Evolutionary conservation across 2,797 vertebrate species (phyloP).

Genomic region (Echiichthys vipera): DNA sequence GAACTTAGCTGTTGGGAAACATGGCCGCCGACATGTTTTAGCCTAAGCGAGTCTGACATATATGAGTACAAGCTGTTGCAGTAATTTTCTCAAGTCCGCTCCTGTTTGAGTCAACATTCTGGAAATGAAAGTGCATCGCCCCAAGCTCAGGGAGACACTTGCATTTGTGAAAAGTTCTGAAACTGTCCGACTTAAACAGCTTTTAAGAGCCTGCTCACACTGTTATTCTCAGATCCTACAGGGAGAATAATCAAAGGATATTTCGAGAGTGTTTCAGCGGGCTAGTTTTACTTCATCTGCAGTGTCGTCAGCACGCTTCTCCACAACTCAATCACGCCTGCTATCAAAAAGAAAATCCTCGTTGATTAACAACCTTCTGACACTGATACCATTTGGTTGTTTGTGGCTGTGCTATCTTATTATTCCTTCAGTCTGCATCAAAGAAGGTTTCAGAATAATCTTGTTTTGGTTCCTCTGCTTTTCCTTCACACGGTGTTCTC

Average conservation of each 20-base stretch:
- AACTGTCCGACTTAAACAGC: neutral
- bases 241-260: slow-evolving; percentile 10
- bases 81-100: neutral
- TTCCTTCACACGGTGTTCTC: slow-evolving; percentile 9
- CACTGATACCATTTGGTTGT: slow-evolving; percentile 5
- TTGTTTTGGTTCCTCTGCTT: slow-evolving; percentile 40
- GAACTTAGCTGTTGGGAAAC: slow-evolving; percentile 5
- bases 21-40: neutral
- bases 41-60: neutral
- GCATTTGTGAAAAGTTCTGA: neutral
- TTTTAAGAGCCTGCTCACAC: no score
- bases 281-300: neutral
- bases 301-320: neutral
- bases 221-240: no score
- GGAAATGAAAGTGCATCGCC: neutral
- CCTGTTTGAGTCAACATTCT: slow-evolving; percentile 13
- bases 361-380: slow-evolving; percentile 1
- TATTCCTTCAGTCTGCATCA: slow-evolving; percentile 65
- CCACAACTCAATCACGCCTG: slow-evolving; percentile 1
- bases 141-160: neutral
- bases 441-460: slow-evolving; percentile 59
- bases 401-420: slow-evolving; percentile 25
- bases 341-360: neutral
- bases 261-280: slow-evolving; percentile 1
- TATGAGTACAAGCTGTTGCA: neutral